Base-by-base conservation (phyloP, 2,113 vertebrate species). In the Platysternon megacephalum region DNA sequence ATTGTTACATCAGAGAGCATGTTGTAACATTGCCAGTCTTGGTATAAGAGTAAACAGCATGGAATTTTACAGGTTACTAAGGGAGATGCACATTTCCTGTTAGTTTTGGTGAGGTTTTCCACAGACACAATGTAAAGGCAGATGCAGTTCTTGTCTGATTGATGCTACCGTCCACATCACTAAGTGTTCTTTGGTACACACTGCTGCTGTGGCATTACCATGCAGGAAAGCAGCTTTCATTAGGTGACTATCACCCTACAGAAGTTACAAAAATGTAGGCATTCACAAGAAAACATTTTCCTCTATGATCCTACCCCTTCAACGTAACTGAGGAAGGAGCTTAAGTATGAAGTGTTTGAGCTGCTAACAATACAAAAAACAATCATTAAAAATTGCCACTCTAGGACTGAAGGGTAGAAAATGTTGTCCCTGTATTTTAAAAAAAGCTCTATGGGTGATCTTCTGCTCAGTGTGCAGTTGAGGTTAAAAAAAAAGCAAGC, bases 351-450 rank as follows among this genome's bases (percentile, higher is more conserved):
- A 79, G 32, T 39, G 44, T 35, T 48, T 94, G 93, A 74, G 29
- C 55, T 80, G 83, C 82, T 92, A 92, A 91, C 52, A 92, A 6
- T 2, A 92, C 24, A 85, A 80, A 12, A 29, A 86, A 28, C 14
- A n/a, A n/a, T 91, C 84, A 88, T 94, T 93, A 76, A 76, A 85
- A 94, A 83, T 58, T 91, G 21, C 22, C 5, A 42, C 39, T 74
- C 19, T 44, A 74, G 39, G 58, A 89, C 89, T 93, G 79, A 82
- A 80, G 94, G 65, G 42, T 92, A 97, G 79, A 84, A 93, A 96
- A 85, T 56, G n/a, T 79, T 95, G 88, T 83, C 91, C 91, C 89
- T 86, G 53, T 91, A 91, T 82, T 95, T 56, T 65, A 94, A 51
- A 65, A 42, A 44, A 76, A 93, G 83, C 19, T 91, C 89, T 65